Evolutionary conservation across 2,888 invertebrate species (phyloP).

Genomic region (Molorchus minor): DNA sequence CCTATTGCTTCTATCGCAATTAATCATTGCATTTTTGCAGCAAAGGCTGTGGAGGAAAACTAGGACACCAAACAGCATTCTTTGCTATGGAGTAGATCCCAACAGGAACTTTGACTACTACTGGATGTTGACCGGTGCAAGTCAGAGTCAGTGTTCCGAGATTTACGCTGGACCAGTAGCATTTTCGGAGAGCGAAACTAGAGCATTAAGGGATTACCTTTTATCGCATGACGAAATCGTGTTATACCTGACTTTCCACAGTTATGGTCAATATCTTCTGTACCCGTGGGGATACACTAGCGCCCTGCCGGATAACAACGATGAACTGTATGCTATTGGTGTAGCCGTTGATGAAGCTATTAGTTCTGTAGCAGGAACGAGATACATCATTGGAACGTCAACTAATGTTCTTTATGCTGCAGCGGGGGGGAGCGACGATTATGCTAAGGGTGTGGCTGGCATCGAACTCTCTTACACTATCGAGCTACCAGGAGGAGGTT

Average conservation of each 20-base stretch:
- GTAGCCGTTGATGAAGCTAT: conserved; percentile 61
- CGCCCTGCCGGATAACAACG: conserved; percentile 49
- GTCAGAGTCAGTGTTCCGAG: conserved; percentile 58
- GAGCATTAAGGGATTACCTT: conserved; percentile 68
- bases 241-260: conserved; percentile 76
- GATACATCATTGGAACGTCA: conserved; percentile 64
- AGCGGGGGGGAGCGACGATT: conserved; percentile 74
- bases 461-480: conserved; percentile 71
- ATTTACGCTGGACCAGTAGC: conserved; percentile 61
- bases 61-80: conserved; percentile 29
- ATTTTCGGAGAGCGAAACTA: conserved; percentile 68
- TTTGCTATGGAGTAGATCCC: conserved; percentile 76
- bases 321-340: conserved; percentile 53
- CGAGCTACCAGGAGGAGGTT: conserved; percentile 70
- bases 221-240: conserved; percentile 64
- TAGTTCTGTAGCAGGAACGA: conserved; percentile 53
- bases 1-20: not conserved
- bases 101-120: conserved; percentile 79
- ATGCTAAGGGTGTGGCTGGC: conserved; percentile 66
- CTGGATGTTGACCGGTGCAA: conserved; percentile 69
- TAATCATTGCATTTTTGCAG: conserved; percentile 4
- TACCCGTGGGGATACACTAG: conserved; percentile 75
- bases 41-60: conserved; percentile 18
- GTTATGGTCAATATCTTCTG: conserved; percentile 74
- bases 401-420: conserved; percentile 65